Conservation (phyloP, 2,113 vertebrate genomes). For the Antechinus flavipes region DNA sequence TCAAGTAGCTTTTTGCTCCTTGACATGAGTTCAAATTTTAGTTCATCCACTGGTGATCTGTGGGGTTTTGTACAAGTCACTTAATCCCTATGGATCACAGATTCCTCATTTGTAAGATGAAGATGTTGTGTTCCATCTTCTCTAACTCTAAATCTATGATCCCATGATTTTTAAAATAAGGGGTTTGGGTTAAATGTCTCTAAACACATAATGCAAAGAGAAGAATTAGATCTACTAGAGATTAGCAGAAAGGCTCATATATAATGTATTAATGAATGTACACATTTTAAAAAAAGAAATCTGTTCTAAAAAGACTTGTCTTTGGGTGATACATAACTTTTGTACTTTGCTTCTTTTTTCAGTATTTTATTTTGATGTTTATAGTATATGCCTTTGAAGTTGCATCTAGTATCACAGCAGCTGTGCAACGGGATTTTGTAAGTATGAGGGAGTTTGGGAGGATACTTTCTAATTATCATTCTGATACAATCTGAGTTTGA, state of each 20-base stretch:
- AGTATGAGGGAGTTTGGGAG: conserved; percentile 72
- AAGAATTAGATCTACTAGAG: background rate
- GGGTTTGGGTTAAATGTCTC: background rate
- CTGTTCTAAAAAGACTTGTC: background rate
- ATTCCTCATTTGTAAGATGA: background rate
- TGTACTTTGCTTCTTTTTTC: conserved; percentile 56
- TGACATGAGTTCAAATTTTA: background rate
- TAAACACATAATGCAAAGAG: background rate
- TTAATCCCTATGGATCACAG: background rate
- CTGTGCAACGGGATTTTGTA: conserved; percentile 85
- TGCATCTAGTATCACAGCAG: conserved; percentile 88
- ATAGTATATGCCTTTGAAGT: conserved; percentile 88
- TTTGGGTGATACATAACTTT: background rate
- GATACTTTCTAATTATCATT: background rate
- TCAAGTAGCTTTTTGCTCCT: background rate
- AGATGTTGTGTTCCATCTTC: background rate
- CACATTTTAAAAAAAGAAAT: background rate
- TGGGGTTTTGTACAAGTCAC: no score
- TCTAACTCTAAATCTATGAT: background rate
- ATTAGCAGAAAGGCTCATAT: background rate
- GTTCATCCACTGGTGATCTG: no score
- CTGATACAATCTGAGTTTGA: background rate
- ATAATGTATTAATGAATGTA: background rate
- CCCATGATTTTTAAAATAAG: background rate
- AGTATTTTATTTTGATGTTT: conserved; percentile 90